phyloP scores from a whole-genome alignment of 2,797 vertebrate genomes.

The Gastrophryne carolinensis region DNA sequence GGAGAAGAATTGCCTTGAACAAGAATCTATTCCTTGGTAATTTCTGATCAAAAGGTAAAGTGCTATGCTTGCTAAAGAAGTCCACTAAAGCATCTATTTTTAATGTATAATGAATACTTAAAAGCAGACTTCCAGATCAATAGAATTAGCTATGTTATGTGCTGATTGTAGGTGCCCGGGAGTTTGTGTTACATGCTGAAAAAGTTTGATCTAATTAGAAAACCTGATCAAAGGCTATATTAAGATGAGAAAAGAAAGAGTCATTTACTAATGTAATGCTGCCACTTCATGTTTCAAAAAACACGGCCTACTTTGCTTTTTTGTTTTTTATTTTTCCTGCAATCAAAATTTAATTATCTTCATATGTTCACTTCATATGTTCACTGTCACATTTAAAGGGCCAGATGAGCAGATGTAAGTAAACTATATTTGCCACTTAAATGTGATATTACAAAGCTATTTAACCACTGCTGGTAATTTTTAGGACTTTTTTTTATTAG shows the following conservation, averaged over 20 bases:
- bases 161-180: slow-evolving; percentile 36
- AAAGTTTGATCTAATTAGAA: slow-evolving; percentile 42
- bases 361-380: no score
- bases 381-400: no score
- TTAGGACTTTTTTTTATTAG: no score
- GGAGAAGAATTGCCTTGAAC: no score
- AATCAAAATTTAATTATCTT: no score
- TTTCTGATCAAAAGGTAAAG: not conserved
- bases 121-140: slow-evolving; percentile 39
- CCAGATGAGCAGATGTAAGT: no score
- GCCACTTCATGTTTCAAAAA: slow-evolving; percentile 17
- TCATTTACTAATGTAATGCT: slow-evolving; percentile 29
- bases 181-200: slow-evolving; percentile 32
- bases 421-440: no score
- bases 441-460: no score
- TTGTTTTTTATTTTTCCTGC: slow-evolving; percentile 9
- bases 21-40: no score
- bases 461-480: no score
- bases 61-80: not conserved
- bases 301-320: slow-evolving; percentile 13
- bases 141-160: slow-evolving; percentile 36
- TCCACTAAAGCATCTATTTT: slow-evolving; percentile 30
- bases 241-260: slow-evolving; percentile 37
- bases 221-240: slow-evolving; percentile 43
- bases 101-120: slow-evolving; percentile 35